These are phyloP conservation scores for Halcyon badia DNA, from an alignment of 2,797 vertebrate genomes.

Conservation along the genomic window DNA sequence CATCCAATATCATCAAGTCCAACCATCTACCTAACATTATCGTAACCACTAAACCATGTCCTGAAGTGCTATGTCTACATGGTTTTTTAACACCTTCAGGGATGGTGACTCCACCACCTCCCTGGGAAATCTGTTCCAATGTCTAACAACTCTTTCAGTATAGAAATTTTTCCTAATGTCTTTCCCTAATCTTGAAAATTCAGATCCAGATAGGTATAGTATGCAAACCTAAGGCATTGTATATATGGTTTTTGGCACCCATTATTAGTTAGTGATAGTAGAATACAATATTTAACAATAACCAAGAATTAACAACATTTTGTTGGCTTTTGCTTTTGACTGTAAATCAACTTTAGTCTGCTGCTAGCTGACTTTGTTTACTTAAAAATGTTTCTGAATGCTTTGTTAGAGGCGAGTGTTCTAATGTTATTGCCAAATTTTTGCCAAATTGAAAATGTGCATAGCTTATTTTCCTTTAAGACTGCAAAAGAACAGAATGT, in stretches of 20 bases:
- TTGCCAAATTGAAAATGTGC: constrained; percentile 71
- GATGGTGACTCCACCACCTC: too few species aligned
- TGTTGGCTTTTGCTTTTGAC: constrained; percentile 63
- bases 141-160: too few species aligned
- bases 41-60: too few species aligned
- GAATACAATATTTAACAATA: constrained; percentile 73
- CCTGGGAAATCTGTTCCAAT: too few species aligned
- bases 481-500: constrained; percentile 55
- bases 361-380: constrained; percentile 71
- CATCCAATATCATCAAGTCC: too few species aligned
- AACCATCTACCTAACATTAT: too few species aligned
- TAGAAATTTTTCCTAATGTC: too few species aligned
- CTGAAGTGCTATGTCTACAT: too few species aligned
- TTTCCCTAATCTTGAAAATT: neutral
- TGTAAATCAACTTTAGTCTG: constrained; percentile 62
- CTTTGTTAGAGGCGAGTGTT: constrained; percentile 68
- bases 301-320: constrained; percentile 50
- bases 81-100: too few species aligned
- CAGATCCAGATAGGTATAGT: neutral
- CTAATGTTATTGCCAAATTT: constrained; percentile 66
- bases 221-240: neutral
- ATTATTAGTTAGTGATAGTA: constrained; percentile 34
- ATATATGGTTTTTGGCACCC: neutral
- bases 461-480: constrained; percentile 62
- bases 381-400: constrained; percentile 71